Conservation (phyloP, 1,140 invertebrate genomes). For the Pseudomyrmex flavicornis region DNA sequence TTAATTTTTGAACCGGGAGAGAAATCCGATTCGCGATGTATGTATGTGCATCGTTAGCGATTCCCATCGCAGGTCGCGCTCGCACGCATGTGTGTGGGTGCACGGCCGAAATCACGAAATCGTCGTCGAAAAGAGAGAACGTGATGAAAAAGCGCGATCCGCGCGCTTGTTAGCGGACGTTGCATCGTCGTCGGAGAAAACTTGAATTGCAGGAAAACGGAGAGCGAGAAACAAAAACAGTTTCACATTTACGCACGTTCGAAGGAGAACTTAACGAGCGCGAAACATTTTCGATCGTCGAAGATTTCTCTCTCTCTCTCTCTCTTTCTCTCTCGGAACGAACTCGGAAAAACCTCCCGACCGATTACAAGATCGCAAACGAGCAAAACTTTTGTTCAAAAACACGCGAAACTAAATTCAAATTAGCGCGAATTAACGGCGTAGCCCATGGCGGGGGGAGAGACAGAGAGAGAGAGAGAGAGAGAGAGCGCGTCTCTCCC, state of each 20-base stretch:
- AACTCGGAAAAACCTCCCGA: too few relatives aligned
- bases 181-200: neutral
- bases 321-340: too few relatives aligned
- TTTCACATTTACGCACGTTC: conserved; percentile 3
- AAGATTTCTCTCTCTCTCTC: too few relatives aligned
- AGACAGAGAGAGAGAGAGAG: too few relatives aligned
- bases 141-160: conserved; percentile 3
- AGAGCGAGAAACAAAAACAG: neutral
- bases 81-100: neutral
- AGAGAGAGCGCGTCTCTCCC: neutral
- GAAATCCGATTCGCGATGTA: neutral
- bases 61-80: neutral
- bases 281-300: neutral
- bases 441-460: too few relatives aligned
- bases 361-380: too few relatives aligned
- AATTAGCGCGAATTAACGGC: conserved; percentile 2
- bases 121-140: neutral
- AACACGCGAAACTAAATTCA: conserved; percentile 27
- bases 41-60: neutral
- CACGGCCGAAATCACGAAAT: neutral
- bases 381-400: conserved; percentile 5
- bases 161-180: conserved; percentile 27
- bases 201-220: neutral
- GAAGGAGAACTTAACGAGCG: neutral
- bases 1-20: neutral